Evolutionary conservation across 2,888 invertebrate species (phyloP).

Genomic region (Eupithecia insigniata): DNA sequence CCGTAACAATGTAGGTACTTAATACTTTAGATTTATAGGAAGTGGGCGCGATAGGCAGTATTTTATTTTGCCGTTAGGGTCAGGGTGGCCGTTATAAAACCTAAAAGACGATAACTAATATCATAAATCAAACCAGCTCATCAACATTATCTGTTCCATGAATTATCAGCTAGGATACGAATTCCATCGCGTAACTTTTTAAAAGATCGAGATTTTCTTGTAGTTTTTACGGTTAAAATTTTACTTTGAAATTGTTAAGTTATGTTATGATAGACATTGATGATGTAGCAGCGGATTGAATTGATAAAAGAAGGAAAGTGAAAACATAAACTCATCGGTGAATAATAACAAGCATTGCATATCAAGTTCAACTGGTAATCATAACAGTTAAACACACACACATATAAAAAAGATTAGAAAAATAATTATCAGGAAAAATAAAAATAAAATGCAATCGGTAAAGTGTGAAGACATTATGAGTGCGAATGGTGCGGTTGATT

Average conservation of each 20-base stretch:
- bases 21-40: slow-evolving; percentile 20
- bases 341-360: slow-evolving; percentile 8
- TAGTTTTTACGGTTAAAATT: not conserved
- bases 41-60: not conserved
- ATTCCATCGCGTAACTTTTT: not conserved
- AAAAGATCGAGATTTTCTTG: not conserved
- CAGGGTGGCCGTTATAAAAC: not conserved
- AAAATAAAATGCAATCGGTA: slow-evolving; percentile 27
- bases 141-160: not conserved
- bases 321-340: not conserved
- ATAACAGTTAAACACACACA: not conserved
- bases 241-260: not conserved
- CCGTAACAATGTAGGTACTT: slow-evolving; percentile 17
- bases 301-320: not conserved
- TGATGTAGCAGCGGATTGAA: slow-evolving; percentile 7
- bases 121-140: not conserved
- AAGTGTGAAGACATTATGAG: slow-evolving; percentile 49
- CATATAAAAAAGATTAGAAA: not conserved
- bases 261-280: not conserved
- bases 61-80: not conserved
- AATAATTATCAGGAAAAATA: not conserved
- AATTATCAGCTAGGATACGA: not conserved
- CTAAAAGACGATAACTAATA: not conserved
- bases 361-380: not conserved
- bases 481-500: slow-evolving; percentile 70